phyloP scores from a whole-genome alignment of 2,113 vertebrate species.

The Gymnobelideus leadbeateri region DNA sequence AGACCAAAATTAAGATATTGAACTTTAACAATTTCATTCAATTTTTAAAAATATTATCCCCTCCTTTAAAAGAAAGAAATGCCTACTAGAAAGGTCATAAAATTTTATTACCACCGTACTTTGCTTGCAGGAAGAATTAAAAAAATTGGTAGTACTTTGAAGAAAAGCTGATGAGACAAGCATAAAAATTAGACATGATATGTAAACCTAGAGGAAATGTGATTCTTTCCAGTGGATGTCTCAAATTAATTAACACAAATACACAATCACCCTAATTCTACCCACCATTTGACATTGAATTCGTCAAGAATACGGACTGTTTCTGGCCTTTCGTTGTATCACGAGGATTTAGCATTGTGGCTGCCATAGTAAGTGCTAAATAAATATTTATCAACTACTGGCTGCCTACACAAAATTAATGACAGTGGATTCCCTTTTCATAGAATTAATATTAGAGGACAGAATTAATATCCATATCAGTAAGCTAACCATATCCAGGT shows the following conservation, averaged over 20 bases:
- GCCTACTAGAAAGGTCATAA: neutral
- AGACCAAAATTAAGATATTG: neutral
- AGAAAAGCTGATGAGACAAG: neutral
- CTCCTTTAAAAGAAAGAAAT: neutral
- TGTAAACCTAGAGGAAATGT: neutral
- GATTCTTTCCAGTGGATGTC: neutral
- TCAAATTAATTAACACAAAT: neutral
- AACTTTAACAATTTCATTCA: neutral
- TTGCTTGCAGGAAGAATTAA: neutral
- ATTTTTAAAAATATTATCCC: neutral
- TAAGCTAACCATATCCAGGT: neutral
- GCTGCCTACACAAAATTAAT: neutral
- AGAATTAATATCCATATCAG: neutral
- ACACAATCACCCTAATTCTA: neutral
- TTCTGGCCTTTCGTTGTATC: neutral
- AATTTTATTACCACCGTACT: neutral
- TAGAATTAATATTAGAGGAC: neutral
- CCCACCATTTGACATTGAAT: neutral
- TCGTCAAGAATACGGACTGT: neutral
- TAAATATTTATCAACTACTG: neutral
- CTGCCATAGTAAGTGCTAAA: neutral
- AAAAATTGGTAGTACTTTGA: neutral
- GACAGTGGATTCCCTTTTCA: neutral
- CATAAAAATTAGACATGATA: neutral
- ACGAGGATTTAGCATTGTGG: neutral